Evolutionary conservation across 1,140 invertebrate genomes (phyloP), one percentile per base, ranked within the genome.

Genomic region (Macrobrachium rosenbergii): DNA sequence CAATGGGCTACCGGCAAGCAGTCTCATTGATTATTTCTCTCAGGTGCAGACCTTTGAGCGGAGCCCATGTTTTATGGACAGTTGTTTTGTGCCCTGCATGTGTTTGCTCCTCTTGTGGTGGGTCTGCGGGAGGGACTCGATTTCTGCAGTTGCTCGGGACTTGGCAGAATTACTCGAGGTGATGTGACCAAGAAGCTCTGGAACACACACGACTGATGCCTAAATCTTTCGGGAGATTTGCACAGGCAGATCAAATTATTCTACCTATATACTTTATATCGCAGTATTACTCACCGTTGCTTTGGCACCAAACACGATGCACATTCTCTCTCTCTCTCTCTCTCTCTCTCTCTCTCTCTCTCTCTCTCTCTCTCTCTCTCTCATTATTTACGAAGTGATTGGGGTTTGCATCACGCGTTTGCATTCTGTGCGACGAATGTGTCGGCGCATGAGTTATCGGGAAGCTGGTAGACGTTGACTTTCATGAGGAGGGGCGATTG

Each of bases 281-380:
- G 16, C 76, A 28, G 16, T 58, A 43, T 58, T n/a, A n/a, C n/a
- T n/a, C n/a, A n/a, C n/a, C n/a, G n/a, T n/a, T n/a, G n/a, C n/a
- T n/a, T n/a, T n/a, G n/a, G n/a, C n/a, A n/a, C n/a, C n/a, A n/a
- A n/a, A n/a, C n/a, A n/a, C n/a, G n/a, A n/a, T n/a, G n/a, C n/a
- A n/a, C n/a, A n/a, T n/a, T n/a, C n/a, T n/a, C n/a, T n/a, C n/a
- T n/a, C n/a, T n/a, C n/a, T 23, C 76, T 21, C 43, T 78, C 14
- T 60, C 45, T 59, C 52, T 60, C 52, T 60, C 59, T 79, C 52
- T 28, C 77, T 79, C 45, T 60, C 59, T 79, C 45, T 60, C n/a
- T 79, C 77, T 60, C 45, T 60, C 59, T 52, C 77, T 60, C 16
- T 60, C 77, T n/a, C 59, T 79, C 45, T 59, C 77, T 79, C 19